Evolutionary conservation across 2,113 vertebrate genomes (phyloP).

Genomic region (Ploceus nigricollis): DNA sequence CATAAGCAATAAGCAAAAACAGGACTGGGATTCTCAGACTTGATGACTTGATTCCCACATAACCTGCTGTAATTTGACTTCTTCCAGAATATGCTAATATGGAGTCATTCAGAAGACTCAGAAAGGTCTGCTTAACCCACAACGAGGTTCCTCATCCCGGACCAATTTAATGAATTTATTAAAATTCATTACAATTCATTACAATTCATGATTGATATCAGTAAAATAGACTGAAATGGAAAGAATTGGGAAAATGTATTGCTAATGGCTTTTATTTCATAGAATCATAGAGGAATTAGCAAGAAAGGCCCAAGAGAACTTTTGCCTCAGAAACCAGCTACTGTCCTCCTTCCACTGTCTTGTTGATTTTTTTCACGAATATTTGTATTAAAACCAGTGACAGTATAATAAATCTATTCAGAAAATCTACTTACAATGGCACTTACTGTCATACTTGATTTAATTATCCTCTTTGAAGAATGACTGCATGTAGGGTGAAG

Average conservation of each 20-base stretch:
- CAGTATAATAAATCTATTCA: neutral
- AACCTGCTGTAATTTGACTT: neutral
- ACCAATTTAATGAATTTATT: neutral
- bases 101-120: neutral
- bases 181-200: too few relatives aligned
- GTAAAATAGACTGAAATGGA: neutral
- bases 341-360: neutral
- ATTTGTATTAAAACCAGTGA: neutral
- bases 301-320: neutral
- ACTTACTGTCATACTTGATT: conserved; percentile 15
- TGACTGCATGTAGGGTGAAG: neutral
- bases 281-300: neutral
- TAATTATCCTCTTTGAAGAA: neutral
- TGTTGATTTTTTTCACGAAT: neutral
- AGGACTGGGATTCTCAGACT: neutral
- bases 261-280: neutral
- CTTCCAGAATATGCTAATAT: neutral
- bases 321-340: neutral
- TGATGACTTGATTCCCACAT: neutral
- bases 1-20: neutral
- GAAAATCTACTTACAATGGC: neutral
- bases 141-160: neutral
- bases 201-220: too few relatives aligned
- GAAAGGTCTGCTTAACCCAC: neutral
- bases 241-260: neutral